Evolutionary conservation across 2,888 invertebrate species (phyloP), one percentile per base, ranked within the genome.

Genomic region (Scaeva pyrastri): DNA sequence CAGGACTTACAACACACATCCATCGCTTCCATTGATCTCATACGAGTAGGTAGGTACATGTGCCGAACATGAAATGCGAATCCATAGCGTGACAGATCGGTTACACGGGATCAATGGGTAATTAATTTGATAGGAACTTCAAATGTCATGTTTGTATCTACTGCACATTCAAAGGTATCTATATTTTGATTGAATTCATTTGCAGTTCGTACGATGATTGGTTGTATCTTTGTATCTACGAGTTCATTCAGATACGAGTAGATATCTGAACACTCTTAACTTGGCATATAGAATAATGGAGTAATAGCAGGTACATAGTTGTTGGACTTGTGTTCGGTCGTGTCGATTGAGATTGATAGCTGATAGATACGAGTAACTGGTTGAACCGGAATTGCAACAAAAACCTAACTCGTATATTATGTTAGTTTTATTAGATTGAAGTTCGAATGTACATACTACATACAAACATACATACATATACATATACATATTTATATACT

Each of bases 31-130:
- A 52, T 23, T 23, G 21, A 2, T 52, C 21, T 12, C 43, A 41
- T 71, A 70, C 62, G 41, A 55, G 45, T n/a, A n/a, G n/a, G n/a
- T n/a, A n/a, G 72, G 64, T 50, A 62, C 41, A 23, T 62, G 66
- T 75, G 66, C 43, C 60, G n/a, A 75, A 72, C 79, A 79, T 39
- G 31, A 66, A 16, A 66, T 66, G 70, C 60, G 79, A 85, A 75
- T 80, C n/a, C 58, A 45, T 75, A 75, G 84, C 84, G 84, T 79
- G 84, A 79, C 79, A 75, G 84, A 80, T 79, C 79, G 48, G 84
- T 52, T 79, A 75, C 84, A 85, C 19, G 52, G 52, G 58, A 85
- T 80, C 79, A 72, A 60, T 80, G 79, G 79, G 75, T 72, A 85
- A 85, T 85, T 85, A 85, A 79, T 19, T 66, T 14, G 66, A 31